These are phyloP conservation scores for Arion vulgaris DNA, from an alignment of 1,140 invertebrate genomes.

Conservation along the genomic window DNA sequence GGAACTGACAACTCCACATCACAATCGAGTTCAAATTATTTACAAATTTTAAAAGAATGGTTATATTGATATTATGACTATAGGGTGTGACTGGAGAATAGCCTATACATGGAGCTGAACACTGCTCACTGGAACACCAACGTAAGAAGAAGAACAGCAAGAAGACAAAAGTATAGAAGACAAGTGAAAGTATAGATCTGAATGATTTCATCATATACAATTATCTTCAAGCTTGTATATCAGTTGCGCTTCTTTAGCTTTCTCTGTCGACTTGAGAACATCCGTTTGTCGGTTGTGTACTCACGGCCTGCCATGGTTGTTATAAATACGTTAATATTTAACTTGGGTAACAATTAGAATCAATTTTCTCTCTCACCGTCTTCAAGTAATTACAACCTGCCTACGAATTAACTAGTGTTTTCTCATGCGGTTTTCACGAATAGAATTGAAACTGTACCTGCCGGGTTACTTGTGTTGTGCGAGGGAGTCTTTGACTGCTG, in stretches of 20 bases:
- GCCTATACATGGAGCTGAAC: too few species aligned
- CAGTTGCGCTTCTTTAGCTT: background rate
- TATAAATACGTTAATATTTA: conserved; percentile 8
- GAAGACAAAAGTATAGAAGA: too few species aligned
- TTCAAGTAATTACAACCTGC: background rate
- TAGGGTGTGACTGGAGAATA: too few species aligned
- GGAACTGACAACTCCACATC: too few species aligned
- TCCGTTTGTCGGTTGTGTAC: background rate
- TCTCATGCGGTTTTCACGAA: background rate
- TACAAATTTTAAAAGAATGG: too few species aligned
- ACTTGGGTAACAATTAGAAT: background rate
- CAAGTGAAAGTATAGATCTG: too few species aligned
- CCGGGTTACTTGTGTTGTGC: background rate
- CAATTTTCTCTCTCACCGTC: background rate
- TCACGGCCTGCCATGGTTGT: background rate
- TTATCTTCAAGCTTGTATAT: too few species aligned
- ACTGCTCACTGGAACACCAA: too few species aligned
- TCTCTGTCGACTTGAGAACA: background rate
- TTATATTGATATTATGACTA: too few species aligned
- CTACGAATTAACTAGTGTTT: background rate
- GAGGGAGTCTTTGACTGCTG: background rate
- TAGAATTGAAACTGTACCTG: background rate
- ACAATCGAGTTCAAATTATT: too few species aligned
- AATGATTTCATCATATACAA: too few species aligned
- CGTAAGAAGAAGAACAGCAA: too few species aligned